Percentiles rank a stretch among this genome's conserved stretches.
These are phyloP conservation scores for Pogonocichla stellata DNA, from an alignment of 2,113 vertebrate species.

Conservation along the genomic window DNA sequence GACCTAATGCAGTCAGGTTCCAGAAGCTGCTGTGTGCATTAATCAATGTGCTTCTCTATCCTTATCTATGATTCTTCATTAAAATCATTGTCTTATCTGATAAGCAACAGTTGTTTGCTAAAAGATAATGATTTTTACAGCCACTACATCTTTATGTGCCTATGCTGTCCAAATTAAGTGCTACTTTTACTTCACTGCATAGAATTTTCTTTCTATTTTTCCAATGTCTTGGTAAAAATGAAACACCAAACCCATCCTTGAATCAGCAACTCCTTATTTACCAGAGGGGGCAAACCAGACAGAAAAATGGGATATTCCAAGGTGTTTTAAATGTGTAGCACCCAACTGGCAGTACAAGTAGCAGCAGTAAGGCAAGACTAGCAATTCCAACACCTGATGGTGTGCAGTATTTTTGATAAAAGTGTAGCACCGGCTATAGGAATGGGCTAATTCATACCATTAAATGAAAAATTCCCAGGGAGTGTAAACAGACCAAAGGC, in stretches of 20 bases:
- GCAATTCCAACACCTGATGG: background rate
- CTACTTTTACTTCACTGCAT: background rate
- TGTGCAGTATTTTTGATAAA: background rate
- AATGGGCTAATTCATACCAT: background rate
- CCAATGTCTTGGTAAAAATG: background rate
- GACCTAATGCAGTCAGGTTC: constrained; percentile 12
- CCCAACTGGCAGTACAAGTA: background rate
- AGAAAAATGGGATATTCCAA: background rate
- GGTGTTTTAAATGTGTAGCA: background rate
- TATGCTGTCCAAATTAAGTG: background rate
- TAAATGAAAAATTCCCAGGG: background rate
- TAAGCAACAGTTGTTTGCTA: constrained; percentile 29
- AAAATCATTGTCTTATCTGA: constrained; percentile 63
- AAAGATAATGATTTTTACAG: constrained; percentile 20
- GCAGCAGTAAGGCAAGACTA: background rate
- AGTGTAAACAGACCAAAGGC: background rate
- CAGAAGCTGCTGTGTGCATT: constrained; percentile 11
- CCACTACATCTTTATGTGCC: background rate
- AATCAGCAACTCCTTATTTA: background rate
- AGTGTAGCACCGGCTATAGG: background rate
- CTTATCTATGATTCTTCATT: constrained; percentile 62
- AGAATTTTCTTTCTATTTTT: background rate
- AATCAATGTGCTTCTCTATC: constrained; percentile 9
- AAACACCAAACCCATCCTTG: background rate
- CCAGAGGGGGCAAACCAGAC: background rate